Evolutionary conservation across 1,140 invertebrate genomes (phyloP), one percentile per base, ranked within the genome.

Genomic region (Adelges cooleyi): DNA sequence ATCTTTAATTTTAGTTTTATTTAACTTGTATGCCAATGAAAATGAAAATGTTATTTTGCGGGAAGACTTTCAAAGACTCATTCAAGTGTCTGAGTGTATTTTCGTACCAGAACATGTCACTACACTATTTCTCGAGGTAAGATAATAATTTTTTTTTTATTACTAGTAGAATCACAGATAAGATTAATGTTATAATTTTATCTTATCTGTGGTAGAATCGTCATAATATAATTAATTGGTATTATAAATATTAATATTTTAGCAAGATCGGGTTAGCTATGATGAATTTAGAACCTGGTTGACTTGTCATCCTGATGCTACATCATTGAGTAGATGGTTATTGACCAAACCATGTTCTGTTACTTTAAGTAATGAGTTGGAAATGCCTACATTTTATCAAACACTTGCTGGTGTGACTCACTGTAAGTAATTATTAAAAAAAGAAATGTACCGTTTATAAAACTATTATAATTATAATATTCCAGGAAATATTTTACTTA

Each of bases 371-470:
- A 86, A 86, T 66, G 89, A 92, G 71, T 77, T 86, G 69, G 89
- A 92, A 72, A 90, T 89, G 15, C 90, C 89, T 3, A 92, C 89
- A 1, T 93, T 93, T 72, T 93, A 92, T 73, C 90, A 94, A 74
- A 92, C 89, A 23, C 75, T 94, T 18, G 89, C 90, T 66, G 90
- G 90, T 33, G 90, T 94, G 17, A 94, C 90, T 53, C 90, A 94
- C 76, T 79, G 86, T 89, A 76, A 81, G 82, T 77, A 50, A 44
- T 20, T 42, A 65, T 66, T 38, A 69, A 22, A n/a, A n/a, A n/a
- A n/a, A n/a, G n/a, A n/a, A n/a, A n/a, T n/a, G n/a, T n/a, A n/a
- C n/a, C n/a, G n/a, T n/a, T n/a, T n/a, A n/a, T n/a, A n/a, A n/a
- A n/a, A n/a, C n/a, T n/a, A n/a, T n/a, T n/a, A n/a, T n/a, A n/a